These are phyloP conservation scores for Drosophila aff. DNA, from an alignment of 1,140 invertebrate genomes.

Conservation along the genomic window DNA sequence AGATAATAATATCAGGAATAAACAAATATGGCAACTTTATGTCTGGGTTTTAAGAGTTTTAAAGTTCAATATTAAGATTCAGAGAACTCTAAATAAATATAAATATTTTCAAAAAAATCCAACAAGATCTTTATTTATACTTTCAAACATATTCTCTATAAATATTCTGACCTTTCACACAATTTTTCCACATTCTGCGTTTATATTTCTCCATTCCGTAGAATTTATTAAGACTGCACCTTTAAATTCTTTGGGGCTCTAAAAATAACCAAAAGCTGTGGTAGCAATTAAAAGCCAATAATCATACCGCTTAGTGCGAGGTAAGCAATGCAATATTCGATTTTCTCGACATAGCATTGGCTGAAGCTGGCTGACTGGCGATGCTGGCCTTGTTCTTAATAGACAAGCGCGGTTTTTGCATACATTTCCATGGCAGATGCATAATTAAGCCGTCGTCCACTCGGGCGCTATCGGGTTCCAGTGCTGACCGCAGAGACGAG, in stretches of 20 bases:
- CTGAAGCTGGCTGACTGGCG: slow-evolving; percentile 14
- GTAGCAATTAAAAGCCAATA: slow-evolving; percentile 31
- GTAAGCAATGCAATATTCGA: slow-evolving; percentile 14
- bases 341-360: slow-evolving; percentile 11
- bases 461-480: slow-evolving; percentile 61
- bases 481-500: slow-evolving; percentile 63
- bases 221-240: not conserved
- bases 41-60: not conserved
- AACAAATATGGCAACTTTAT: not conserved
- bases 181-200: not conserved
- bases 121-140: not conserved
- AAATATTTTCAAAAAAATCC: not conserved
- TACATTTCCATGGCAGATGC: slow-evolving; percentile 50
- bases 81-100: not conserved
- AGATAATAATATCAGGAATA: not conserved
- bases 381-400: slow-evolving; percentile 79
- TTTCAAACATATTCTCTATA: not conserved
- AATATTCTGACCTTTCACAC: not conserved
- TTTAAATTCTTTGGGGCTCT: not conserved
- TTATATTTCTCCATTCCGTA: not conserved
- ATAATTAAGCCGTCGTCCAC: slow-evolving; percentile 62
- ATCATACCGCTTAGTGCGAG: slow-evolving; percentile 12
- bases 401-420: slow-evolving; percentile 66
- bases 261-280: slow-evolving; percentile 5
- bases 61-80: not conserved